Evolutionary conservation across 2,888 invertebrate genomes (phyloP), one percentile per base, ranked within the genome.

Genomic region (Cephus rjabovi): DNA sequence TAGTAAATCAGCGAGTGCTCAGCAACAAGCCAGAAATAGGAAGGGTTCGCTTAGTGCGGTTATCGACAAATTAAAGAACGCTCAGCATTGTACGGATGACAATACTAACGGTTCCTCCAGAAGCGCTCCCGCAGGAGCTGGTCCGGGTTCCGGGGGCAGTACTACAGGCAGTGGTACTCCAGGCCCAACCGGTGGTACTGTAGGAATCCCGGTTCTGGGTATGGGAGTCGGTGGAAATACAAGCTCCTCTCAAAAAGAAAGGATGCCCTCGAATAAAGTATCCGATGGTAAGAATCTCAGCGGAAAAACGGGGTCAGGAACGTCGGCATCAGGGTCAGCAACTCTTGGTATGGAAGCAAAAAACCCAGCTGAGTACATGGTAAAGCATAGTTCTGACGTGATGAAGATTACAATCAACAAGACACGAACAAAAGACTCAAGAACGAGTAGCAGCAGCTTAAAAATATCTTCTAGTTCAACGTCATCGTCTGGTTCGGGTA

Each of bases 361-460:
- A 92, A 95, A 95, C 88, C 95, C 96, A 37, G 91, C 91, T 0
- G 97, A 97, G 87, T 97, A 97, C 87, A 97, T 97, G 95, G 96
- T 98, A 0, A 98, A 97, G 88, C 96, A 96, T 31, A 97, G 97
- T 88, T 95, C 95, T 30, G 97, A 97, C 85, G 97, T 97, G 4
- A 96, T 98, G 93, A 98, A 98, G 91, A 94, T 98, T 77, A 98
- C 97, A 3, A 97, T 98, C 35, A 98, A 97, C 88, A 98, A 98
- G 92, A 97, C 97, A 0, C 93, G 96, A 86, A 94, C 95, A 34
- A 96, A 96, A 88, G 96, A 96, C 79, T 87, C 90, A 4, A 79
- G 80, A 11, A 85, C 86, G 0, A 79, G 79, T 35, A 77, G 79
- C 6, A 56, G 75, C 30, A 34, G 77, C 23, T 11, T 92, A 82